Evolutionary conservation across 2,888 invertebrate species (phyloP), one percentile per base, ranked within the genome.

Genomic region (Hydrotaea cyrtoneurina): DNA sequence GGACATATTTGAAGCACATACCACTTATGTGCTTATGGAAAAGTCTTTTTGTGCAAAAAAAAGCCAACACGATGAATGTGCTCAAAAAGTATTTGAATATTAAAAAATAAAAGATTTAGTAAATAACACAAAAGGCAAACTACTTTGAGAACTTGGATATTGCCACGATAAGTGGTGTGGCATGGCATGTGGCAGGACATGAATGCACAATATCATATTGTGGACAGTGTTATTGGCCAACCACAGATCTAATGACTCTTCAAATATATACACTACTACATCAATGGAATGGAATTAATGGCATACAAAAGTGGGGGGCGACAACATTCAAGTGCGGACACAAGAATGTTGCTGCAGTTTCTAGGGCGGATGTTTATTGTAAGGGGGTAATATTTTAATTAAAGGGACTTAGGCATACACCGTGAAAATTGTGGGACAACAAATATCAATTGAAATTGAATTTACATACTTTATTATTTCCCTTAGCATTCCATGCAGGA

Each of bases 71-170:
- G 15, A 26, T 26, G 26, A 59, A 4, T 26, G 13, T 26, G 23
- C 59, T 26, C 15, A 21, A 55, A 55, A 15, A 59, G 15, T 59
- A 26, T 59, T 59, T 59, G 59, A 59, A 23, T 59, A 59, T 23
- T 26, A 15, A 59, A 19, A 19, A 55, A 50, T 53, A 53, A 53
- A 53, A 43, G 43, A 43, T 43, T 43, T 43, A 7, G 43, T 43
- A 43, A 43, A 43, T 43, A 43, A 43, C 4, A 43, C 15, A 53
- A 53, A 19, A 31, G 17, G 5, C 10, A 5, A 55, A 55, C 55
- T 55, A 55, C 55, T 55, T 55, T 17, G 21, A 55, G 7, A 17
- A 10, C 55, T 55, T 55, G 21, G 55, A 55, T 55, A 55, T 55
- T 50, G 3, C 31, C 3, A 4, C 31, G 13, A 50, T 50, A 50